Evolutionary conservation across 2,888 invertebrate genomes (phyloP).

Genomic region (Pinctada fucata): DNA sequence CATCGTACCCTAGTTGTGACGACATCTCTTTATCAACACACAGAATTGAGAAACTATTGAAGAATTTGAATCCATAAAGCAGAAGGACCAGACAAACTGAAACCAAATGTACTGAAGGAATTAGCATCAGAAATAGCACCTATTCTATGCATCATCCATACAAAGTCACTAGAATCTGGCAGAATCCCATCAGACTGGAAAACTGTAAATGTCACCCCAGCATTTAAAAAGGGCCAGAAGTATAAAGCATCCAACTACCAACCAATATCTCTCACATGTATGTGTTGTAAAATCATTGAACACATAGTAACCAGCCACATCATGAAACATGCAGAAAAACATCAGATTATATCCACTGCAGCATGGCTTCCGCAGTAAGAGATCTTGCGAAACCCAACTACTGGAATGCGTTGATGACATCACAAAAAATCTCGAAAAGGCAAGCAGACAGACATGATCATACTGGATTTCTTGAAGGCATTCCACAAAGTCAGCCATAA

Average conservation of each 20-base stretch:
- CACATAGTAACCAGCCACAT: too few species aligned
- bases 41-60: neutral
- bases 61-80: neutral
- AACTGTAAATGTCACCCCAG: neutral
- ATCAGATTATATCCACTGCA: too few species aligned
- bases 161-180: neutral
- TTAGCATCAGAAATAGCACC: neutral
- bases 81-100: neutral
- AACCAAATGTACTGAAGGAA: slow-evolving; percentile 9
- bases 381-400: too few species aligned
- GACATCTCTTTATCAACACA: neutral
- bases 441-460: neutral
- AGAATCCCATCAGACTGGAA: neutral
- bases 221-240: neutral
- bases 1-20: slow-evolving; percentile 5
- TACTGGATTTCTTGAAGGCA: neutral
- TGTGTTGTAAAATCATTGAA: too few species aligned
- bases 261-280: too few species aligned
- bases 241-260: too few species aligned
- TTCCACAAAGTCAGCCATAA: neutral
- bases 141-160: neutral
- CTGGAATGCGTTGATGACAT: too few species aligned
- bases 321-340: too few species aligned
- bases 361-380: too few species aligned
- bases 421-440: too few species aligned